A percentile compares a stretch with the other conserved stretches of the same genome.
Evolutionary conservation across 1,140 invertebrate genomes (phyloP).

Genomic region (Chrysomallon squamiferum): DNA sequence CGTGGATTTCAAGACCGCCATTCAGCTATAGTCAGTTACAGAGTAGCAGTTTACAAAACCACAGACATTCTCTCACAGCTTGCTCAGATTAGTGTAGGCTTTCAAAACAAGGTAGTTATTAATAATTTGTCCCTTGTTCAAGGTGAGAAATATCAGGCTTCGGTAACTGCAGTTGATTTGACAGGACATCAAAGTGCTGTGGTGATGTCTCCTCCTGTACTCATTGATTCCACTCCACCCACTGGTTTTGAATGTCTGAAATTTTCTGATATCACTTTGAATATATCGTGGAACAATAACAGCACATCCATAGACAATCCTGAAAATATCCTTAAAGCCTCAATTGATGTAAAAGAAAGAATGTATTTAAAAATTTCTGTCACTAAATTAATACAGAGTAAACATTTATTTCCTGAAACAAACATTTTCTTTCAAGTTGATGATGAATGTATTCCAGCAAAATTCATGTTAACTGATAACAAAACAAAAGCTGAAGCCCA

Average conservation of each 20-base stretch:
- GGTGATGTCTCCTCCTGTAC: constrained; percentile 10
- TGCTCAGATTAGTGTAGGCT: not conserved
- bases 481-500: too few relatives aligned
- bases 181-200: constrained; percentile 22
- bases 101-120: constrained; percentile 10
- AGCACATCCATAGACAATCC: not conserved
- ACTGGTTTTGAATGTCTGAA: constrained; percentile 1
- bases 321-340: not conserved
- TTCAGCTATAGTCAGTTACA: constrained; percentile 20
- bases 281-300: not conserved
- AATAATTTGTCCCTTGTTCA: constrained; percentile 2
- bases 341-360: not conserved
- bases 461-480: too few relatives aligned
- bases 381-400: not conserved
- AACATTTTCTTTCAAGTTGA: too few relatives aligned
- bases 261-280: not conserved
- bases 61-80: not conserved
- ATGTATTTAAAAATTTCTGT: not conserved
- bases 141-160: constrained; percentile 10
- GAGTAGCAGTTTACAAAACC: constrained; percentile 10
- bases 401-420: too few relatives aligned
- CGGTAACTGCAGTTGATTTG: constrained; percentile 24
- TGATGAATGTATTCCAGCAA: too few relatives aligned
- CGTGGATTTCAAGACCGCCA: constrained; percentile 29
- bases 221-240: constrained; percentile 26